phyloP scores from a whole-genome alignment of 2,113 vertebrate genomes.

The Ammodramus savannarum region DNA sequence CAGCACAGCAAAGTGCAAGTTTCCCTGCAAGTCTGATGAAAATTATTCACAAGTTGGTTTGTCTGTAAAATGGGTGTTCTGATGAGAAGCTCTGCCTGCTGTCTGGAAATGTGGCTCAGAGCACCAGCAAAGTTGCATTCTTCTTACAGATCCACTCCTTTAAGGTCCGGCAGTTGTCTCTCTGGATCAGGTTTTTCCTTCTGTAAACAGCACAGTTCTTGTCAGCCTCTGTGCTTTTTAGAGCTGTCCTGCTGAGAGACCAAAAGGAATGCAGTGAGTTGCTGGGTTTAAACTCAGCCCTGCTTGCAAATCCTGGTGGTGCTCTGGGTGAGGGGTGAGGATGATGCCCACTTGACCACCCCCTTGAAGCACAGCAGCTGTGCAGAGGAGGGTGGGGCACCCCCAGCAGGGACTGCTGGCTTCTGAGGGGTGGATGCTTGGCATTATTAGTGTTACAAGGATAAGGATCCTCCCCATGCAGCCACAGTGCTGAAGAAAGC shows the following conservation, averaged over 20 bases:
- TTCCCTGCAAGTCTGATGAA: not conserved
- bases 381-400: not conserved
- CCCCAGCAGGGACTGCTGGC: not conserved
- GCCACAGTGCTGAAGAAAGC: not conserved
- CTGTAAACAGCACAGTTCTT: slow-evolving; percentile 48
- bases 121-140: not conserved
- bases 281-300: not conserved
- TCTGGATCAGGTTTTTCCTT: slow-evolving; percentile 5
- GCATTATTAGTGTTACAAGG: not conserved
- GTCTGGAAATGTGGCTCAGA: not conserved
- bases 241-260: not conserved
- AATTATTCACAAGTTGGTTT: not conserved
- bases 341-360: rapidly evolving
- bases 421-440: not conserved
- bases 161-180: slow-evolving; percentile 17
- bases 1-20: not conserved
- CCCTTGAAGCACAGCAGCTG: not conserved
- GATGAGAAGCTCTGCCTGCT: not conserved
- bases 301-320: not conserved
- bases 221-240: not conserved
- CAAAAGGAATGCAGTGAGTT: not conserved
- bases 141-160: slow-evolving; percentile 60
- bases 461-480: not conserved
- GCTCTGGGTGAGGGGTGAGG: not conserved
- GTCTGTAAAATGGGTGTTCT: not conserved